Conservation (phyloP, 2,888 invertebrate genomes). For the Dione vanillae region DNA sequence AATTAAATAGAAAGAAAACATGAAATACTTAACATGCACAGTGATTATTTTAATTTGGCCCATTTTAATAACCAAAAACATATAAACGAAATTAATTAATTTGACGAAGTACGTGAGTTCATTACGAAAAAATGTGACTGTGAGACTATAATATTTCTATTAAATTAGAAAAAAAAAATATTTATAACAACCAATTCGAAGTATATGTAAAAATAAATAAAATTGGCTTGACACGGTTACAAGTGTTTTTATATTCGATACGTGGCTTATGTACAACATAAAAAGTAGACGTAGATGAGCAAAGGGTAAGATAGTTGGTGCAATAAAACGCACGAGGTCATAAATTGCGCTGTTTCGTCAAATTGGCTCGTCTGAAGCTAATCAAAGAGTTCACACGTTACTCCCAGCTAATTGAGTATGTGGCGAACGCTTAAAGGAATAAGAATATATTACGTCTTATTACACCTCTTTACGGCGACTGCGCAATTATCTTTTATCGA, state of each 20-base stretch:
- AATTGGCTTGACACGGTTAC: background rate
- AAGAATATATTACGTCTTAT: constrained; percentile 22
- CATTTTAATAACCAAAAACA: constrained; percentile 13
- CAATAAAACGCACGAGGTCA: constrained; percentile 66
- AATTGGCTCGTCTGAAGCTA: constrained; percentile 60
- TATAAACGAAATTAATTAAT: constrained; percentile 15
- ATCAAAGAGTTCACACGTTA: constrained; percentile 58
- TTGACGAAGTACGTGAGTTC: constrained; percentile 16
- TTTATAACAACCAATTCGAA: background rate
- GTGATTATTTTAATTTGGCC: constrained; percentile 4
- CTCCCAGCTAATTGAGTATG: constrained; percentile 42
- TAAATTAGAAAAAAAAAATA: background rate
- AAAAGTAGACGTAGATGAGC: constrained; percentile 25
- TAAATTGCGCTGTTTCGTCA: constrained; percentile 59
- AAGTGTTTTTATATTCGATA: background rate
- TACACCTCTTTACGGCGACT: constrained; percentile 20
- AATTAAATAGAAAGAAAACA: constrained; percentile 2
- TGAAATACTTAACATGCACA: constrained; percentile 3
- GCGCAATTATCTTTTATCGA: background rate
- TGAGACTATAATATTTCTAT: background rate
- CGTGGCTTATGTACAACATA: background rate
- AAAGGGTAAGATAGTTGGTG: constrained; percentile 39
- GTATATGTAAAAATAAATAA: background rate
- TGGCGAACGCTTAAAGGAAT: constrained; percentile 14
- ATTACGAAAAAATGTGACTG: background rate